Conservation (phyloP, 2,113 vertebrate genomes). For the Zapornia atra region DNA sequence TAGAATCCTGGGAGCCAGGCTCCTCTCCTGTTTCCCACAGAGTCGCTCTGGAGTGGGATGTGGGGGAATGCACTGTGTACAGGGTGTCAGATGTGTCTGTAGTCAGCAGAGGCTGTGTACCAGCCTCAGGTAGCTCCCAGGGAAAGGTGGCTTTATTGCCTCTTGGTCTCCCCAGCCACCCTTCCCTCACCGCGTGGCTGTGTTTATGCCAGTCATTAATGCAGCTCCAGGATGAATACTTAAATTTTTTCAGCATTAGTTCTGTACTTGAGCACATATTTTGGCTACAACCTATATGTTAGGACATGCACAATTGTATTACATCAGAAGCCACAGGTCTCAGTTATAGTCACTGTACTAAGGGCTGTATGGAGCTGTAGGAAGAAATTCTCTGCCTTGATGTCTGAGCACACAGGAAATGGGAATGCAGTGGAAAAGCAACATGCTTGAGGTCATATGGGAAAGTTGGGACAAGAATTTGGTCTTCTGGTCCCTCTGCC, state of each 20-base stretch:
- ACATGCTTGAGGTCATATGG: fast-evolving
- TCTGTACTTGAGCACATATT: background rate
- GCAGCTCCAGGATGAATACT: background rate
- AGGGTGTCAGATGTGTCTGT: fast-evolving
- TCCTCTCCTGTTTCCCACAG: background rate
- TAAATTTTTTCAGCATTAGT: background rate
- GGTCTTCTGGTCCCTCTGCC: background rate
- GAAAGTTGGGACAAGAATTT: background rate
- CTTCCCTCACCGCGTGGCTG: background rate
- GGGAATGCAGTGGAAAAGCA: background rate
- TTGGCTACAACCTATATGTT: background rate
- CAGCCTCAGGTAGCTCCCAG: background rate
- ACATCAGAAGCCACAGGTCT: background rate
- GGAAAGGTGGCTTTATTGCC: background rate
- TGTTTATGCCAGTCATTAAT: background rate
- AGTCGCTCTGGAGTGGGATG: background rate
- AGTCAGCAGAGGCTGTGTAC: background rate
- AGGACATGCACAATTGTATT: background rate
- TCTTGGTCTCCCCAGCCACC: background rate
- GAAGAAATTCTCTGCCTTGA: background rate
- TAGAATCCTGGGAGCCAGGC: background rate
- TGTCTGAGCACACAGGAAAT: background rate
- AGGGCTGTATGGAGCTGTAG: background rate
- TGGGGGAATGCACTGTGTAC: too few relatives aligned
- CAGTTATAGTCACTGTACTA: background rate